These are phyloP conservation scores for Baronia brevicornis DNA, from an alignment of 2,888 invertebrate species.

Conservation along the genomic window DNA sequence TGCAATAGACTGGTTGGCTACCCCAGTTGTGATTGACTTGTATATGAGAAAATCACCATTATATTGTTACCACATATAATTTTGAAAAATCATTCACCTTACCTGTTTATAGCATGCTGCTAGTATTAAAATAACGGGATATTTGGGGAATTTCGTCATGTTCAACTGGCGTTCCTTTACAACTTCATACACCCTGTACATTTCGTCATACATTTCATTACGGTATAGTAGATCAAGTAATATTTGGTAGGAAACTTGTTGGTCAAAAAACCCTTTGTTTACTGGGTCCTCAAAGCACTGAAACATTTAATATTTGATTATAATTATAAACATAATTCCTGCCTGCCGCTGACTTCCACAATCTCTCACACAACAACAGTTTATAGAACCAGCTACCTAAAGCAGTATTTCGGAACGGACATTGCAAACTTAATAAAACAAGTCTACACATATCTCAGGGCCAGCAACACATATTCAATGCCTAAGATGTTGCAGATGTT, in stretches of 20 bases:
- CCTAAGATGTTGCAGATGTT: no score
- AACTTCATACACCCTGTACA: slow-evolving; percentile 77
- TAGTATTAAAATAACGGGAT: slow-evolving; percentile 78
- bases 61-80: no score
- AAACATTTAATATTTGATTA: slow-evolving; percentile 27
- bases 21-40: slow-evolving; percentile 4
- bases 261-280: slow-evolving; percentile 82
- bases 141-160: slow-evolving; percentile 80
- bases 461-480: no score
- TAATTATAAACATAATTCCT: slow-evolving; percentile 2
- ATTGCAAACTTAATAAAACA: no score
- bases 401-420: no score
- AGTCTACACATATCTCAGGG: no score
- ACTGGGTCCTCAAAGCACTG: slow-evolving; percentile 79
- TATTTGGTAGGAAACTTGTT: slow-evolving; percentile 79
- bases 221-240: slow-evolving; percentile 82
- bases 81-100: no score
- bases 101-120: slow-evolving; percentile 87
- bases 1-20: no score
- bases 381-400: no score
- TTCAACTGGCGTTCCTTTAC: slow-evolving; percentile 77
- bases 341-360: no score
- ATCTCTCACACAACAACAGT: no score
- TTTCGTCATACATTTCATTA: slow-evolving; percentile 79
- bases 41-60: slow-evolving; percentile 1